Percentiles rank a stretch among this genome's conserved stretches.
phyloP scores from a whole-genome alignment of 1,140 invertebrate species.

The Lysiphlebus fabarum region DNA sequence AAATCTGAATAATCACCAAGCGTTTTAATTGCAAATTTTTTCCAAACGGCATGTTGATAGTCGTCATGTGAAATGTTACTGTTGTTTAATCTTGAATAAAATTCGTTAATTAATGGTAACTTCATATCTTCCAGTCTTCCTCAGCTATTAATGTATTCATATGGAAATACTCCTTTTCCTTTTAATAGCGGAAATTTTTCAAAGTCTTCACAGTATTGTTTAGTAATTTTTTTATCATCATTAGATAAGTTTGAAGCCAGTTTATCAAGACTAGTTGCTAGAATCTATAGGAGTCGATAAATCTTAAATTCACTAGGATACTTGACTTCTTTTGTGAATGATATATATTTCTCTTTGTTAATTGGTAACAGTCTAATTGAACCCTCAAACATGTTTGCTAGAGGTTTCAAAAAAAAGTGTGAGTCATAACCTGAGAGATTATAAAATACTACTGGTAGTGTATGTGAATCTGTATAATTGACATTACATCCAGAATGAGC shows the following conservation, averaged over 20 bases:
- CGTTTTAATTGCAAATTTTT: conserved; percentile 40
- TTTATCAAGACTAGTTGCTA: neutral
- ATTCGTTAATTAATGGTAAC: conserved; percentile 25
- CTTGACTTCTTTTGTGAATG: conserved; percentile 18
- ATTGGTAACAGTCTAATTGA: too few species aligned
- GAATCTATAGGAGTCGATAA: conserved; percentile 22
- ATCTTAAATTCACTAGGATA: conserved; percentile 26
- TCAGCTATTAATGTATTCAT: too few species aligned
- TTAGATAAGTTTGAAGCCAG: conserved; percentile 24
- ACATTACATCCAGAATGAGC: conserved; percentile 24
- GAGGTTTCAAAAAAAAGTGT: too few species aligned
- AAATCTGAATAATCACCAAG: conserved; percentile 21
- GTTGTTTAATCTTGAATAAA: neutral
- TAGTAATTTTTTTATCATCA: conserved; percentile 37
- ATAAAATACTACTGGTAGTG: too few species aligned
- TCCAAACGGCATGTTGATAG: conserved; percentile 30
- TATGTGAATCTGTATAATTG: conserved; percentile 15
- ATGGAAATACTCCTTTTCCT: conserved; percentile 37
- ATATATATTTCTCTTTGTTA: too few species aligned
- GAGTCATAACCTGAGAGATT: too few species aligned
- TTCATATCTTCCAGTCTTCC: too few species aligned
- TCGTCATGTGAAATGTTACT: neutral
- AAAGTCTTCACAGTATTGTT: conserved; percentile 31
- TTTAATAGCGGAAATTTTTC: too few species aligned
- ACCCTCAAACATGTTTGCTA: too few species aligned